A percentile compares a stretch with the other conserved stretches of the same genome.
phyloP scores from a whole-genome alignment of 2,797 vertebrate species.

The Silurus aristotelis region DNA sequence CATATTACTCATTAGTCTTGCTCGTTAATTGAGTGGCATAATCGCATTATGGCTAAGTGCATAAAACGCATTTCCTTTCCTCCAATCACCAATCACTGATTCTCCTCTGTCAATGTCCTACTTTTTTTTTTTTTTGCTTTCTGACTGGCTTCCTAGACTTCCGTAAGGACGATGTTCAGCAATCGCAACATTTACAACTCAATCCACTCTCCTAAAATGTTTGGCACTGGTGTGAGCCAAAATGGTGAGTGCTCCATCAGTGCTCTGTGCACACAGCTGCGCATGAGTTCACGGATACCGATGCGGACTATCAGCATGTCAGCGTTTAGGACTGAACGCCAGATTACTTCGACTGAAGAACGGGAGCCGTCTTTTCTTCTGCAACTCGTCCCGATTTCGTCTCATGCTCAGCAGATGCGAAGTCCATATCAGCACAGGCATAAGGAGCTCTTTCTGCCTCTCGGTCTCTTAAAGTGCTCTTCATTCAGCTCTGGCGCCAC shows the following conservation, averaged over 20 bases:
- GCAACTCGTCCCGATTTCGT: constrained; percentile 19
- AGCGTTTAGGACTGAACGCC: constrained; percentile 12
- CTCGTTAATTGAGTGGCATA: constrained; percentile 1
- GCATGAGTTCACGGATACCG: constrained; percentile 36
- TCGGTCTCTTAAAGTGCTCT: constrained; percentile 28
- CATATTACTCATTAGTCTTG: constrained; percentile 1
- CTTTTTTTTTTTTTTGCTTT: not conserved
- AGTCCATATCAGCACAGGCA: constrained; percentile 31
- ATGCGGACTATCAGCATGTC: constrained; percentile 40
- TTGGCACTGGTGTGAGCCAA: constrained; percentile 41
- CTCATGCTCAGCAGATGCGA: constrained; percentile 31
- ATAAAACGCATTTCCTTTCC: not conserved
- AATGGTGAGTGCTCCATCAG: constrained; percentile 35
- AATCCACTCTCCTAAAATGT: constrained; percentile 42
- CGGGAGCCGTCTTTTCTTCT: constrained; percentile 15
- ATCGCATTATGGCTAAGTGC: constrained; percentile 1
- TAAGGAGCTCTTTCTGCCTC: constrained; percentile 30
- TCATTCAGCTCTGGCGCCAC: constrained; percentile 44
- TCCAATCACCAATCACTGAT: not conserved
- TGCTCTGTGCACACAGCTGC: constrained; percentile 42
- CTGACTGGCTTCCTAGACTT: not conserved
- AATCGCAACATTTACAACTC: constrained; percentile 33
- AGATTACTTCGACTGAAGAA: constrained; percentile 24
- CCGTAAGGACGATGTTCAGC: constrained; percentile 33
- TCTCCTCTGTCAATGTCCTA: not conserved